These are phyloP conservation scores for Rattus rattus DNA, from an alignment of 2,113 vertebrate species.

Conservation along the genomic window DNA sequence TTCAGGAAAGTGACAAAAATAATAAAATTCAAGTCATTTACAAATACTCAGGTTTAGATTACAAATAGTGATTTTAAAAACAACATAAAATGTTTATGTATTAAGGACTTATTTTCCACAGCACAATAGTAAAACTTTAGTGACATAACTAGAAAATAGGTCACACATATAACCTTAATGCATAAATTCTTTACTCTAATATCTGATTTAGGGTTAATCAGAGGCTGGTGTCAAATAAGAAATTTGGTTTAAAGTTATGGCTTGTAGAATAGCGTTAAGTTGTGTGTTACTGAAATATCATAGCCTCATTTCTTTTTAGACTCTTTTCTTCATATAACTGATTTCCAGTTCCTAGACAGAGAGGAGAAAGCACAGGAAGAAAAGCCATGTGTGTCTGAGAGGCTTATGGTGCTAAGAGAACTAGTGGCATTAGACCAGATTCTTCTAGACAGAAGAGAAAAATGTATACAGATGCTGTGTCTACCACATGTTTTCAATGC, in stretches of 20 bases:
- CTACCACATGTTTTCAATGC: not conserved
- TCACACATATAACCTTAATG: not conserved
- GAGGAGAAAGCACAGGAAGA: not conserved
- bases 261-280: not conserved
- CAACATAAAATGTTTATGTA: not conserved
- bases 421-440: not conserved
- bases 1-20: not conserved
- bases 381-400: not conserved
- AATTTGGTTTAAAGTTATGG: not conserved
- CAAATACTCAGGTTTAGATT: not conserved
- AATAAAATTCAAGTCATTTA: not conserved
- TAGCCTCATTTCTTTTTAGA: not conserved
- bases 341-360: not conserved
- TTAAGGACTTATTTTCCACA: not conserved
- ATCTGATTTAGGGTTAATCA: not conserved
- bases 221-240: not conserved
- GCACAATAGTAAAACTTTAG: not conserved
- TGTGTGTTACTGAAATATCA: not conserved
- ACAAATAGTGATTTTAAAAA: not conserved
- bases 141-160: not conserved
- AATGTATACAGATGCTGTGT: not conserved
- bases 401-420: not conserved
- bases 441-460: not conserved
- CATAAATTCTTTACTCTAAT: not conserved
- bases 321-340: not conserved